A percentile compares a stretch with the other conserved stretches of the same genome.
Conservation (phyloP, 2,113 vertebrate species). For the Apteryx owenii region DNA sequence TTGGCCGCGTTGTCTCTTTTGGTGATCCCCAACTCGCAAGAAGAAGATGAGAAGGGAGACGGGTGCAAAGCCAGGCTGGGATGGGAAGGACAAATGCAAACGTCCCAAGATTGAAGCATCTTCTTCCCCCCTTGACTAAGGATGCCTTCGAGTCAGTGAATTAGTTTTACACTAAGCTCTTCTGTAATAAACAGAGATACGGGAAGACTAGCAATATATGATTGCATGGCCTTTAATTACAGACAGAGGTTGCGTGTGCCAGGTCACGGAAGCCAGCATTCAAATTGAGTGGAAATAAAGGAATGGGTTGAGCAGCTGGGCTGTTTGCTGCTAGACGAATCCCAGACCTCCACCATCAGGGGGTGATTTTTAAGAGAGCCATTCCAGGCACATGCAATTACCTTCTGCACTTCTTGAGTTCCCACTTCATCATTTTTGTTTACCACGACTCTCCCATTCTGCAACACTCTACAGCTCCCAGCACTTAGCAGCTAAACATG, state of each 20-base stretch:
- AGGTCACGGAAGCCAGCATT: accelerated
- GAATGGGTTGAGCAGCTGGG: background rate
- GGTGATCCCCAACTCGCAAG: background rate
- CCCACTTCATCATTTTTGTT: background rate
- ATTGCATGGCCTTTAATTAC: background rate
- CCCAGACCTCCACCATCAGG: background rate
- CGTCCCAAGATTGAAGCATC: background rate
- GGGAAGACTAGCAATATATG: background rate
- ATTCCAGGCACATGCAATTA: background rate
- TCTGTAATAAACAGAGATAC: background rate
- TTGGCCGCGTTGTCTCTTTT: background rate
- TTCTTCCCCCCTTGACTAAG: background rate
- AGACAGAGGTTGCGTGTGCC: background rate
- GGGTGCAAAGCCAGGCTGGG: background rate
- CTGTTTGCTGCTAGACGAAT: background rate
- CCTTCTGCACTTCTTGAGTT: background rate
- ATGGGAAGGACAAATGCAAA: background rate
- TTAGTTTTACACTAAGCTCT: background rate
- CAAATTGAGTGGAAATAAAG: background rate
- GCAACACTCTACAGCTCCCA: background rate
- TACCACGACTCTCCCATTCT: background rate
- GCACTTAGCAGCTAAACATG: background rate
- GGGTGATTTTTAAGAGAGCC: background rate
- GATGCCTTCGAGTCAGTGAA: background rate
- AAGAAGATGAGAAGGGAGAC: background rate